These are phyloP conservation scores for Echiichthys vipera DNA, from an alignment of 2,797 vertebrate species.

Conservation along the genomic window DNA sequence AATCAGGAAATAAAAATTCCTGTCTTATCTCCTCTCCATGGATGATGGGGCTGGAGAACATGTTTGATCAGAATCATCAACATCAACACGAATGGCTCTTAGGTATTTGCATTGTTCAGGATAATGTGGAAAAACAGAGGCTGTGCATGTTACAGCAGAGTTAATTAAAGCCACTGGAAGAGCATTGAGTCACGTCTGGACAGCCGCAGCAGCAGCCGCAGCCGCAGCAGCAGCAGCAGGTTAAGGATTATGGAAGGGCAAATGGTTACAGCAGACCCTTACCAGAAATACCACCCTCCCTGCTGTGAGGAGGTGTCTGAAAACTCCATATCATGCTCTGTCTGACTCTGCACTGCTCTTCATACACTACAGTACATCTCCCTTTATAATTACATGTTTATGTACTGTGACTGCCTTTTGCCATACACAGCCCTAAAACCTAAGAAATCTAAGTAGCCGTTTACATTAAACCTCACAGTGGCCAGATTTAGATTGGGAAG, in stretches of 20 bases:
- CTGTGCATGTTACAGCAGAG: conserved; percentile 6
- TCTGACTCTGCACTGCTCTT: conserved; percentile 17
- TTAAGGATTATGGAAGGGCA: conserved; percentile 37
- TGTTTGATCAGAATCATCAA: background rate
- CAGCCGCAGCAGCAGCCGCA: conserved; percentile 11
- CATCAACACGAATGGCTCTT: background rate
- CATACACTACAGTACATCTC: conserved; percentile 32
- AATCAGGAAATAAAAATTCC: background rate
- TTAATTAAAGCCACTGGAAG: conserved; percentile 54
- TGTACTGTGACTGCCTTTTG: conserved; percentile 30
- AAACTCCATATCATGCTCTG: conserved; percentile 11
- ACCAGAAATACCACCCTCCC: conserved; percentile 50
- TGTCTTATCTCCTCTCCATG: background rate
- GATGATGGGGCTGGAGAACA: background rate
- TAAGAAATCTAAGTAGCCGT: conserved; percentile 52
- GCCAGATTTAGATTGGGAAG: conserved; percentile 63
- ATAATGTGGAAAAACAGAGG: conserved; percentile 51
- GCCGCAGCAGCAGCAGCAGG: conserved; percentile 18
- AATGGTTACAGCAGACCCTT: conserved; percentile 62
- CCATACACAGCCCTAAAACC: conserved; percentile 36
- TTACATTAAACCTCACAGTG: conserved; percentile 69
- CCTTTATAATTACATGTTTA: conserved; percentile 63
- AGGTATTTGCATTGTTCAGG: background rate
- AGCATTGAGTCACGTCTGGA: conserved; percentile 65
- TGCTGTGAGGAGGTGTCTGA: conserved; percentile 21